A percentile compares a stretch with the other conserved stretches of the same genome.
Evolutionary conservation across 2,888 invertebrate genomes (phyloP).

Genomic region (Itoplectis maculator): DNA sequence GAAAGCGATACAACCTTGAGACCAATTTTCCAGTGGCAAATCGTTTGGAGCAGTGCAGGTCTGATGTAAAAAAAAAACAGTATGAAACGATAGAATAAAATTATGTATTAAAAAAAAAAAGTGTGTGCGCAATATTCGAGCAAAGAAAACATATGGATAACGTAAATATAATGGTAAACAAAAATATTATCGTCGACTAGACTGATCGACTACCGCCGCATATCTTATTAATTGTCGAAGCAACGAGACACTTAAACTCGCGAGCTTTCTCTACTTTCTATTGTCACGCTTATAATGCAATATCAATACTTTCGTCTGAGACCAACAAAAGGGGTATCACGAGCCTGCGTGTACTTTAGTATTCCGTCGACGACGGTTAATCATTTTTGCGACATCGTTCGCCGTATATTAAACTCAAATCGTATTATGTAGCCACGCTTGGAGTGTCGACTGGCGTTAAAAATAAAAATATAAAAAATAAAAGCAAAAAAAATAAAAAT

Average conservation of each 20-base stretch:
- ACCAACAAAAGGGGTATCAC: background rate
- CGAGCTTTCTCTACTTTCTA: slow-evolving; percentile 23
- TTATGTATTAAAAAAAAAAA: no score
- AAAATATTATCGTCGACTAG: no score
- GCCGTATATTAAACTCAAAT: background rate
- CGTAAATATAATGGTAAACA: background rate
- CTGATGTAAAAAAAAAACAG: no score
- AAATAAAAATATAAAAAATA: background rate
- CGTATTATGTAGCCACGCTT: background rate
- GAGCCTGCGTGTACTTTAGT: background rate
- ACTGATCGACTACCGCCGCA: no score
- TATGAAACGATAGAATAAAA: no score
- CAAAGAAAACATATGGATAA: background rate
- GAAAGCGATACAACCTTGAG: no score
- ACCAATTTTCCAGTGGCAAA: no score
- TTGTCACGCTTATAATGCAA: slow-evolving; percentile 10
- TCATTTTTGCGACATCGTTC: slow-evolving; percentile 1
- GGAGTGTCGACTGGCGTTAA: no score
- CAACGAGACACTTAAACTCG: background rate
- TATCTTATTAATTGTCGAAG: slow-evolving; percentile 25
- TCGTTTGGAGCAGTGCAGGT: no score
- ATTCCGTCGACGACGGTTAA: background rate
- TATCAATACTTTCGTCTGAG: background rate
- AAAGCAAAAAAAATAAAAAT: background rate
- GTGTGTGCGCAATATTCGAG: background rate